Percentiles rank a stretch among this genome's conserved stretches.
phyloP scores from a whole-genome alignment of 2,888 invertebrate species.

The Bibio marci region DNA sequence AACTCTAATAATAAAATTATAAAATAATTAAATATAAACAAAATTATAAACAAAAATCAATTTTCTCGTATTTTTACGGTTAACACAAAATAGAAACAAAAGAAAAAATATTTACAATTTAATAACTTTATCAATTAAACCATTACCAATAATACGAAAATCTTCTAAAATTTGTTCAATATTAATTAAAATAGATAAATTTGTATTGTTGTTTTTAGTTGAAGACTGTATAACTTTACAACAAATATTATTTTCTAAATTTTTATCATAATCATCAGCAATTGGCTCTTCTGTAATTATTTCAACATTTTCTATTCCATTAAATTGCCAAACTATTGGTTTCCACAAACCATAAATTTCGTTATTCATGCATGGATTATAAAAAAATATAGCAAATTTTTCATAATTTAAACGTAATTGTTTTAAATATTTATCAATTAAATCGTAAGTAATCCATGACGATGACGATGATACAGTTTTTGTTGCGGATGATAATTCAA shows the following conservation, averaged over 20 bases:
- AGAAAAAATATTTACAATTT: too few species aligned
- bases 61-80: too few species aligned
- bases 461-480: constrained; percentile 20
- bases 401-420: constrained; percentile 62
- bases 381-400: constrained; percentile 73
- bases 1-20: too few species aligned
- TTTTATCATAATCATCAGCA: constrained; percentile 15
- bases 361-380: constrained; percentile 73
- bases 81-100: too few species aligned
- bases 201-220: constrained; percentile 14
- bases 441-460: constrained; percentile 64
- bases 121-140: constrained; percentile 11
- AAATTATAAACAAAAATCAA: too few species aligned
- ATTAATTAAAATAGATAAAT: constrained; percentile 10
- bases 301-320: constrained; percentile 49
- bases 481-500: too few species aligned
- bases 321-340: constrained; percentile 47
- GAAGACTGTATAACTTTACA: too few species aligned
- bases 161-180: constrained; percentile 22
- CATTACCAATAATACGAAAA: constrained; percentile 23
- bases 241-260: constrained; percentile 3
- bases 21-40: too few species aligned
- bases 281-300: constrained; percentile 19
- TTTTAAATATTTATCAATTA: constrained; percentile 48
- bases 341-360: constrained; percentile 75